Conservation (phyloP, 2,113 vertebrate genomes). For the Chloropsis cyanopogon region DNA sequence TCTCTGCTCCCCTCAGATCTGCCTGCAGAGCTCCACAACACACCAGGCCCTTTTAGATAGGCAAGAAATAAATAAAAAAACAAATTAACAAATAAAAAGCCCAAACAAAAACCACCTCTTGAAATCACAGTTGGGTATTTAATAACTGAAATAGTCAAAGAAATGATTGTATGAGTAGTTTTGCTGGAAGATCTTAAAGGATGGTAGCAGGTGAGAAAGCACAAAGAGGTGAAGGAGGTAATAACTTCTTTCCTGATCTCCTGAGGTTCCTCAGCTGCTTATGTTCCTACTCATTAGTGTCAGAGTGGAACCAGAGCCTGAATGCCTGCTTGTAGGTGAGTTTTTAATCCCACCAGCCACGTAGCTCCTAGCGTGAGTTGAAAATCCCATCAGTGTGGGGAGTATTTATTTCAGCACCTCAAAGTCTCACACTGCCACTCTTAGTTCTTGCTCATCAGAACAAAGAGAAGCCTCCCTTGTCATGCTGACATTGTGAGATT, state of each 20-base stretch:
- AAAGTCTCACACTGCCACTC: background rate
- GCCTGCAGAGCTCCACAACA: background rate
- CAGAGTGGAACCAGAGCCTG: background rate
- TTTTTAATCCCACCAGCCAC: background rate
- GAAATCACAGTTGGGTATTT: background rate
- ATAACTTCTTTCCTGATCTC: background rate
- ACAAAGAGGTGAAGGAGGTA: background rate
- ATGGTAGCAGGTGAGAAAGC: background rate
- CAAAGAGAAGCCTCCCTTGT: background rate
- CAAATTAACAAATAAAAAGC: background rate
- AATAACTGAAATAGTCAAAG: background rate
- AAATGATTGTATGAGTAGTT: background rate
- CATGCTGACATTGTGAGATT: rapidly evolving
- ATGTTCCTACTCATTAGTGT: background rate
- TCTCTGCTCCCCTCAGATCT: background rate
- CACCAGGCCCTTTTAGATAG: background rate
- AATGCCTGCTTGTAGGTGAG: background rate
- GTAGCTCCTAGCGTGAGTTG: rapidly evolving
- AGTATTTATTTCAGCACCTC: background rate
- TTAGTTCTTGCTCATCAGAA: background rate
- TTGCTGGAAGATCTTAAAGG: background rate
- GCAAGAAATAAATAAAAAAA: background rate
- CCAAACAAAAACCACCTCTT: background rate
- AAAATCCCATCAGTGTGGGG: background rate
- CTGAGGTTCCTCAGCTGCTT: background rate